phyloP scores from a whole-genome alignment of 2,113 vertebrate genomes.

The Anguilla japonica region DNA sequence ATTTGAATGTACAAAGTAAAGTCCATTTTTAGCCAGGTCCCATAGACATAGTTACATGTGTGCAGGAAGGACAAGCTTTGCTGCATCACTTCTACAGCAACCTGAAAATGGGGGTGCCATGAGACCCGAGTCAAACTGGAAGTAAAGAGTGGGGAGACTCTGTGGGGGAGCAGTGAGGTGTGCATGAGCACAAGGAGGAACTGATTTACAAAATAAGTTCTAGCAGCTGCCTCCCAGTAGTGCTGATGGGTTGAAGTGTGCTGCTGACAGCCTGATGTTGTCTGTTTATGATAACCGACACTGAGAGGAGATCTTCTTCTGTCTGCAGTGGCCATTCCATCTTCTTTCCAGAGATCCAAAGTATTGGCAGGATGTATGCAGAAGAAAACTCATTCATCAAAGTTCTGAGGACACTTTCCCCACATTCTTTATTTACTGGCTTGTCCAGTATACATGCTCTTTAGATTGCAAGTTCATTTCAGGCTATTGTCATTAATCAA shows the following conservation, averaged over 20 bases:
- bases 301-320: conserved; percentile 57
- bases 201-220: conserved; percentile 66
- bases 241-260: neutral
- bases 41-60: no score
- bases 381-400: conserved; percentile 5
- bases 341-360: neutral
- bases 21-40: no score
- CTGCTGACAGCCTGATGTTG: conserved; percentile 47
- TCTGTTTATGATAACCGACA: conserved; percentile 50
- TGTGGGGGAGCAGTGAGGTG: neutral
- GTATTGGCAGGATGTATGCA: neutral
- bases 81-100: no score
- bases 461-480: neutral
- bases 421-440: neutral
- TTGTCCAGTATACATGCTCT: neutral
- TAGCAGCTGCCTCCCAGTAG: conserved; percentile 54
- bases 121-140: neutral
- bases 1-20: no score
- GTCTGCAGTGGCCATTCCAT: conserved; percentile 34
- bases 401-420: neutral
- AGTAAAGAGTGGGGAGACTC: neutral
- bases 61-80: no score
- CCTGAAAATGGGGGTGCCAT: no score
- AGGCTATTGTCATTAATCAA: no score
- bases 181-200: conserved; percentile 56